Evolutionary conservation across 2,888 invertebrate species (phyloP), one percentile per base, ranked within the genome.

Genomic region (Amiota mariae): DNA sequence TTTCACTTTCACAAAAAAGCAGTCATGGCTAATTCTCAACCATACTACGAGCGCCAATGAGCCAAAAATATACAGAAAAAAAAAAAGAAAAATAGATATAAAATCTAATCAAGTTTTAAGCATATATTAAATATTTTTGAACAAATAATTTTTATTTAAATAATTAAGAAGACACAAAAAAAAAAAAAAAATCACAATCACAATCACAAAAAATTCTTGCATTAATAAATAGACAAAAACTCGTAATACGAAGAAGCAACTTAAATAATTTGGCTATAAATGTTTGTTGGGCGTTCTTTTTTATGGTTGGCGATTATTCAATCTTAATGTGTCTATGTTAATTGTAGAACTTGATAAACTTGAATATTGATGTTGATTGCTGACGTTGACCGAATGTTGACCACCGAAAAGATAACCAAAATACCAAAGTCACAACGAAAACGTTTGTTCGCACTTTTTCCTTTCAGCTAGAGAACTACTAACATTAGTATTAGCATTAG

Each of bases 281-380:
- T 75, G 75, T 59, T 70, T 74, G 72, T 46, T 70, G 76, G 75
- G 67, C 72, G 67, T 73, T 75, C 24, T 36, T 51, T 24, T 76
- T 77, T 76, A 76, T 73, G 76, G 64, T 74, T 73, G 61, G 70
- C 75, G 73, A 76, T 79, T 75, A 76, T 73, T 73, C 57, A 49
- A 80, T 80, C 9, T n/a, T 36, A 36, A 36, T 75, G 78, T 83
- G 83, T 80, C 77, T 83, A 84, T 83, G 82, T 76, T 84, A 82
- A 84, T 82, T 82, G 78, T 70, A 72, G 71, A 74, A 64, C 75
- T 75, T 73, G 73, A 75, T 74, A 75, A 74, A 72, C 76, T 79
- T 24, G 74, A 75, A 49, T n/a, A n/a, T 36, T 36, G 36, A 36
- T 36, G 4, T 66, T 66, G 46, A 18, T 36, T 63, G 63, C 63